These are phyloP conservation scores for Acronicta aceris DNA, from an alignment of 2,888 invertebrate species.

Conservation along the genomic window DNA sequence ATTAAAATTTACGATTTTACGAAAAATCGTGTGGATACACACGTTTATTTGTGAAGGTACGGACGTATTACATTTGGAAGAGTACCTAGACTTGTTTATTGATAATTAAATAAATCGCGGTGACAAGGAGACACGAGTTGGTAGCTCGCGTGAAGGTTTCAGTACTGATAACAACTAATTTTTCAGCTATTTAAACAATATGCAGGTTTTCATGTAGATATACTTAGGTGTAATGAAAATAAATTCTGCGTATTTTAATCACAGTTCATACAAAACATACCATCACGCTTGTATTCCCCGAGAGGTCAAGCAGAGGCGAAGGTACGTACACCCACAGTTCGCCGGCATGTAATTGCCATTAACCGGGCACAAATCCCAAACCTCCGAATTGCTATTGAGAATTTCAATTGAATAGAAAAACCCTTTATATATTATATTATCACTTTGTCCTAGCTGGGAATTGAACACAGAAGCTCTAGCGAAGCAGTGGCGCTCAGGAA, in stretches of 20 bases:
- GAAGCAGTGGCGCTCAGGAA: too few relatives aligned
- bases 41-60: neutral
- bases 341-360: too few relatives aligned
- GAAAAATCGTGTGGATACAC: neutral
- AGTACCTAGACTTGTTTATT: neutral
- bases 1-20: too few relatives aligned
- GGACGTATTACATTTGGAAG: neutral
- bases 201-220: conserved; percentile 23
- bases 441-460: too few relatives aligned
- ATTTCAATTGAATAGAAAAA: too few relatives aligned
- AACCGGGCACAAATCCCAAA: too few relatives aligned
- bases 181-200: conserved; percentile 41
- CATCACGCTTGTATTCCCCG: too few relatives aligned
- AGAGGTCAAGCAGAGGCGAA: too few relatives aligned
- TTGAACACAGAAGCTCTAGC: too few relatives aligned
- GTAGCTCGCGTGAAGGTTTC: conserved; percentile 37
- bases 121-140: conserved; percentile 32
- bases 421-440: too few relatives aligned
- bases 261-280: neutral
- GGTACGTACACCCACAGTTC: too few relatives aligned
- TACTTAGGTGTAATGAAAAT: conserved; percentile 7
- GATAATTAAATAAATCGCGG: conserved; percentile 25
- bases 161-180: conserved; percentile 39
- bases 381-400: too few relatives aligned
- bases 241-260: conserved; percentile 1